Evolutionary conservation across 2,888 invertebrate species (phyloP).

Genomic region (Agrilus cyanescens): DNA sequence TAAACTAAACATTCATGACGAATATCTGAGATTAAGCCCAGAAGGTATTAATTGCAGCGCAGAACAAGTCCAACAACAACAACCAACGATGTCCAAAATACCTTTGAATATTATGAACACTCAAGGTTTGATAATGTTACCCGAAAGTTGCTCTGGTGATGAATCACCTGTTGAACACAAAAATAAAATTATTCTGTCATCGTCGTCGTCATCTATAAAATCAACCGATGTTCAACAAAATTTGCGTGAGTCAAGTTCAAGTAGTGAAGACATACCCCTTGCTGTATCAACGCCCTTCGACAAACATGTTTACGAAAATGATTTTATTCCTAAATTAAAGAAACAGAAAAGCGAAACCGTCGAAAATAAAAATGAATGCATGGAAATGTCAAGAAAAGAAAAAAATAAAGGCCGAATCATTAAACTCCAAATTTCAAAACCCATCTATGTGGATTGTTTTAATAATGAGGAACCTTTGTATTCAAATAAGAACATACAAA

Average conservation of each 20-base stretch:
- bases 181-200: not conserved
- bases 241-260: not conserved
- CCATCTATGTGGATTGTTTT: not conserved
- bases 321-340: slow-evolving; percentile 6
- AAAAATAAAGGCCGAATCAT: too few relatives aligned
- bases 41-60: slow-evolving; percentile 5
- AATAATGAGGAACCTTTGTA: slow-evolving; percentile 7
- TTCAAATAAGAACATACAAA: slow-evolving; percentile 17
- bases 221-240: not conserved
- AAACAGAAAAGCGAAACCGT: slow-evolving; percentile 4
- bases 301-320: slow-evolving; percentile 4
- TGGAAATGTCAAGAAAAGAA: not conserved
- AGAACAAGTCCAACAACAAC: not conserved
- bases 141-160: not conserved
- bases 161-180: not conserved
- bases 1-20: slow-evolving; percentile 8
- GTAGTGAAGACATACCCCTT: slow-evolving; percentile 8
- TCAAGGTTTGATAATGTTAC: not conserved
- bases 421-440: too few relatives aligned
- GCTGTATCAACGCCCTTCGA: slow-evolving; percentile 19
- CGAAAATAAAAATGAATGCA: slow-evolving; percentile 6
- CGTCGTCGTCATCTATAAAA: not conserved
- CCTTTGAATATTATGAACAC: not conserved
- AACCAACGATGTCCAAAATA: not conserved
- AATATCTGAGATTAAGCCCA: slow-evolving; percentile 7